Evolutionary conservation across 2,797 vertebrate species (phyloP), one percentile per base, ranked within the genome.

Genomic region (Anabacerthia variegaticeps): DNA sequence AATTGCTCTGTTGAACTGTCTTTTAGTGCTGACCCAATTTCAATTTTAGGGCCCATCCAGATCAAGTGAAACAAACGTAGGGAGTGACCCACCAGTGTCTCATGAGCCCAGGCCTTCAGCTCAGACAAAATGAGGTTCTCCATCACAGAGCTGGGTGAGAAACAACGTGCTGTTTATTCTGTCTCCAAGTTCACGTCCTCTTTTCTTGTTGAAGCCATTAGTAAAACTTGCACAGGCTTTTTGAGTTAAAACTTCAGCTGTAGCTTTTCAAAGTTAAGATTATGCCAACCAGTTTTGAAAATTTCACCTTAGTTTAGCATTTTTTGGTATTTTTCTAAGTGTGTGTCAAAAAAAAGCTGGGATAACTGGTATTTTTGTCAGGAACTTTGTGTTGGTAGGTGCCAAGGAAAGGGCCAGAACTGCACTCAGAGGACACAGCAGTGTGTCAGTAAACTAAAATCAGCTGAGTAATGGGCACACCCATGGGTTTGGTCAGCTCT

Each of bases 21-120:
- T 49, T 59, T 75, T 30, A 55, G 39, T 52, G 49, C 18, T 59
- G 76, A 32, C 27, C 19, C 11, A 17, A 3, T 32, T 88, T 66
- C 48, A 65, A 16, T 68, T 74, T 67, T n/a, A 58, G 27, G 54
- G 75, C 19, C 62, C 30, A 49, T 55, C 30, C 51, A 80, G 44
- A 2, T 1, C 34, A 27, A 62, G 28, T 19, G 61, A 67, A 68
- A 41, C 39, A 18, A 41, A 27, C 2, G 7, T 0, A 14, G 61
- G 43, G 59, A 32, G 23, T 20, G 36, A 41, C 43, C 32, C 59
- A 1, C 19, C 1, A 2, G 13, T 23, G 66, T 65, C 72, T 69
- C 39, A 2, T 2, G 55, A 89, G 79, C 23, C 17, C 28, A 43
- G 73, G 39, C 68, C 54, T 82, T 73, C 1, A 82, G 74, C 71